Conservation (phyloP, 1,140 invertebrate species). For the Spodoptera litura region DNA sequence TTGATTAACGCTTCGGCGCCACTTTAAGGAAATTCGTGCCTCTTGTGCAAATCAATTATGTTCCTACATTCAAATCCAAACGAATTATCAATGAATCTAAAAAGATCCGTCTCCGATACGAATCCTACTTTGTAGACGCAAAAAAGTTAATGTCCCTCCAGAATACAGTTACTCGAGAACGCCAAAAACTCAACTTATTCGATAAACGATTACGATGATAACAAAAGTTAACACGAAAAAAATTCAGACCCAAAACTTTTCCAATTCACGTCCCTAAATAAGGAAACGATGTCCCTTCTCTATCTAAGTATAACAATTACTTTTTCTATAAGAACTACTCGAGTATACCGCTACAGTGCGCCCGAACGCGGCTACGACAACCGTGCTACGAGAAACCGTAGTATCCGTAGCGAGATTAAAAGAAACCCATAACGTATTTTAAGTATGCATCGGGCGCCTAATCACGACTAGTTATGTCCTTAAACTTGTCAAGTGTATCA, state of each 20-base stretch:
- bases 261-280: constrained; percentile 31
- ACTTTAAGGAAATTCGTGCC: constrained; percentile 54
- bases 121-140: too few species aligned
- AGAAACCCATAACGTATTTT: background rate
- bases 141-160: background rate
- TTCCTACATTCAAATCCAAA: background rate
- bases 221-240: constrained; percentile 28
- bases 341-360: background rate
- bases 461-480: constrained; percentile 78
- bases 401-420: constrained; percentile 48
- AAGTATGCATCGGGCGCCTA: constrained; percentile 56
- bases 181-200: background rate
- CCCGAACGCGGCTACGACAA: background rate
- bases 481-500: constrained; percentile 84
- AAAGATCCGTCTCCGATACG: too few species aligned
- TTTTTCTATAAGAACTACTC: constrained; percentile 3
- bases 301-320: constrained; percentile 6
- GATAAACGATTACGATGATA: constrained; percentile 9
- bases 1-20: constrained; percentile 54
- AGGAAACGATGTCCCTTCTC: constrained; percentile 4
- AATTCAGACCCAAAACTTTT: constrained; percentile 29
- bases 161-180: background rate
- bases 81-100: too few species aligned
- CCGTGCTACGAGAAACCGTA: constrained; percentile 58
- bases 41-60: constrained; percentile 43